Evolutionary conservation across 2,797 vertebrate genomes (phyloP), one percentile per base, ranked within the genome.

Genomic region (Tapera naevia): DNA sequence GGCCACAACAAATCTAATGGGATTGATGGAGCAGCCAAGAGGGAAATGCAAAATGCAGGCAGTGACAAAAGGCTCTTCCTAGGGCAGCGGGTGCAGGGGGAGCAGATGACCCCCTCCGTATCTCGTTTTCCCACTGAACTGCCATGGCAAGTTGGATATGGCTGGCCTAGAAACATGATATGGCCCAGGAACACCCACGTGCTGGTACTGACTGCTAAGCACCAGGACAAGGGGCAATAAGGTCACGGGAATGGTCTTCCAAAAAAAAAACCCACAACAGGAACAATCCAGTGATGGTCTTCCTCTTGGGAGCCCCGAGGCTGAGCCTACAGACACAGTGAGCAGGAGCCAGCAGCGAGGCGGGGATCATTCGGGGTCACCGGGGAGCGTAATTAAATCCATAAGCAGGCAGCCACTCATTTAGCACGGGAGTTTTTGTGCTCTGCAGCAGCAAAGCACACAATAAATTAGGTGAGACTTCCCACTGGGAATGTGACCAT

Each of bases 401-500:
- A 37, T 14, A 18, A 72, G 41, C 39, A 65, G 45, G 64, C 21
- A 58, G 28, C n/a, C 7, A 1, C n/a, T 39, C 18, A 0, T 67
- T 69, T 32, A 19, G 70, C 28, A 51, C 5, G 1, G n/a, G 50
- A 37, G 28, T 9, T 12, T 64, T 64, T 56, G 53, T 28, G 21
- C 57, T 88, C 54, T 8, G 15, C 33, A 58, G 67, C 69, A 64
- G 27, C 57, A 66, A 64, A 82, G 41, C 43, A 30, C 11, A 4
- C 30, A 33, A 51, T 39, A 33, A 61, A 57, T 43, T 18, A 71
- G 43, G 53, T 33, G 45, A 70, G 16, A 61, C 32, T 60, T 61
- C 33, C 28, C 48, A 35, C 70, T 2, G 2, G 39, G 50, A 30
- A 45, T 6, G 2, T 5, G n/a, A 69, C 32, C 56, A 0, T 1